Percentiles rank a stretch among this genome's conserved stretches.
Evolutionary conservation across 2,113 vertebrate species (phyloP).

Genomic region (Nipponia nippon): DNA sequence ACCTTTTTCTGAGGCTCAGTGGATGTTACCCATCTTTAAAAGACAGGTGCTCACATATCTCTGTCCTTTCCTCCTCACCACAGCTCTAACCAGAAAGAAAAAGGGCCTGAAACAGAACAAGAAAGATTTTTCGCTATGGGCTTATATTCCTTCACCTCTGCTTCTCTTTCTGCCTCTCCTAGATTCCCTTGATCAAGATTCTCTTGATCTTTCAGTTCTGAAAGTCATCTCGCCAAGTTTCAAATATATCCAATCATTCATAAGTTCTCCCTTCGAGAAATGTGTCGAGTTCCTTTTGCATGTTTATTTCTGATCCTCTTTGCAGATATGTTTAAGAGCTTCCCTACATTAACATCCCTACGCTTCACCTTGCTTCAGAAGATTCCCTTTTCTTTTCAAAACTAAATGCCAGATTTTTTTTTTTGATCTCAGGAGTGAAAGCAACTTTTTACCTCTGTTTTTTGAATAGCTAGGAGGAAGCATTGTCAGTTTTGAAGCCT

Average conservation of each 20-base stretch:
- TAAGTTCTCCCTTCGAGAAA: neutral
- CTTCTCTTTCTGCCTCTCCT: neutral
- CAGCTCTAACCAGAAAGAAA: neutral
- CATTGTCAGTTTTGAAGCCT: neutral
- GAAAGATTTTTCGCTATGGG: neutral
- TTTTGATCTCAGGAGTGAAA: neutral
- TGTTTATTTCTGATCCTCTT: constrained; percentile 12
- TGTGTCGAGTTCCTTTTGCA: neutral
- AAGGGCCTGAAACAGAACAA: neutral
- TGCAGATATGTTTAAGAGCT: neutral
- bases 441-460: neutral
- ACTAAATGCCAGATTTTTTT: neutral
- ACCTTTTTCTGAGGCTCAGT: neutral
- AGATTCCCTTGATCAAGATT: constrained; percentile 23
- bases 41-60: neutral
- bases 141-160: neutral
- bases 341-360: neutral
- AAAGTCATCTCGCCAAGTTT: neutral
- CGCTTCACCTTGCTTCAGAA: neutral
- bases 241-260: neutral
- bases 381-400: neutral
- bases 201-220: constrained; percentile 23
- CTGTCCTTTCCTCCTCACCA: neutral
- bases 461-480: neutral
- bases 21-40: neutral